Evolutionary conservation across 2,888 invertebrate species (phyloP).

Genomic region (Pseudococcus viburni): DNA sequence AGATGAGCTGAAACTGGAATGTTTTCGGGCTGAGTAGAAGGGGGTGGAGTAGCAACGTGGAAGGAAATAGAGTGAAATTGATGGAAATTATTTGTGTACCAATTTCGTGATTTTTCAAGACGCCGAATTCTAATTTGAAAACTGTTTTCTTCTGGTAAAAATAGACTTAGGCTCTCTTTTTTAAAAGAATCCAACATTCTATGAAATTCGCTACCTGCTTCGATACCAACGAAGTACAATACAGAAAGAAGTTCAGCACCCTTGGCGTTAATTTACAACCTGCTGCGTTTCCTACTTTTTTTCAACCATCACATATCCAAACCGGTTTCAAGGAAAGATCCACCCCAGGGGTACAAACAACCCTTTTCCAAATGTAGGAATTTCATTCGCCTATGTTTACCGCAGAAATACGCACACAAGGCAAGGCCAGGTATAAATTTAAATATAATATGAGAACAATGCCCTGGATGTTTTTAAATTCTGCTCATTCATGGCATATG

Average conservation of each 20-base stretch:
- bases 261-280: neutral
- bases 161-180: no score
- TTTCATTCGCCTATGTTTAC: neutral
- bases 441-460: neutral
- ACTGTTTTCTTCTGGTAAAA: no score
- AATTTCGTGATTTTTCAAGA: no score
- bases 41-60: no score
- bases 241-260: neutral
- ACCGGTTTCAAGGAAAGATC: neutral
- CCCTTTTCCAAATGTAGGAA: neutral
- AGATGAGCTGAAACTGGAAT: no score
- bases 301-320: neutral
- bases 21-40: no score
- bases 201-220: neutral
- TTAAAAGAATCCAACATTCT: neutral
- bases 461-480: constrained; percentile 18
- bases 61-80: no score
- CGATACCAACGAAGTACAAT: neutral
- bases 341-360: neutral
- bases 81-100: no score
- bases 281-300: neutral
- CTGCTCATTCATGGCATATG: constrained; percentile 40
- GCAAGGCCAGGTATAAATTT: neutral
- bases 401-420: neutral
- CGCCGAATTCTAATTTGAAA: no score